Conservation (phyloP, 1,140 invertebrate genomes). For the Phenacoccus solenopsis region DNA sequence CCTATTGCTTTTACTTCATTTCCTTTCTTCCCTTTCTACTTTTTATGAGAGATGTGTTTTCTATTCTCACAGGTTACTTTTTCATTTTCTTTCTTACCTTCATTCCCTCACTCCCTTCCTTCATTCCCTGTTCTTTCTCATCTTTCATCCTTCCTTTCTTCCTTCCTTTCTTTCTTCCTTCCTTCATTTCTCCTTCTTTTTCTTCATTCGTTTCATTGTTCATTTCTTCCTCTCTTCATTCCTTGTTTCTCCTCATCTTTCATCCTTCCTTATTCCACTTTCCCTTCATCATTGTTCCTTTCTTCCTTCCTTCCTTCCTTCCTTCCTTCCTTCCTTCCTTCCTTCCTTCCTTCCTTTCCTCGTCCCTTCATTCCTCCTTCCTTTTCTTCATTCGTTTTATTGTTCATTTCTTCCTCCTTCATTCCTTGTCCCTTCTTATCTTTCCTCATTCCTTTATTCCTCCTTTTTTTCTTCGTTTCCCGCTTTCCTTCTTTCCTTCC, state of each 20-base stretch:
- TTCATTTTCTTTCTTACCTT: no score
- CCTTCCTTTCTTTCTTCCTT: background rate
- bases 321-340: background rate
- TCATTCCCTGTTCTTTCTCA: background rate
- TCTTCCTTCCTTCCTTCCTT: background rate
- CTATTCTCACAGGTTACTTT: no score
- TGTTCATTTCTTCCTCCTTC: background rate
- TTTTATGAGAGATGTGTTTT: no score
- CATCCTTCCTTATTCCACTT: no score
- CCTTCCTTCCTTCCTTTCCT: background rate
- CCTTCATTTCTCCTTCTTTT: background rate
- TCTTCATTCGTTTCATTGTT: background rate
- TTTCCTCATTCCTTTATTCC: no score
- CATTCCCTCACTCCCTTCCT: no score
- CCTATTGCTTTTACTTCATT: no score
- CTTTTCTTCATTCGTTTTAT: background rate
- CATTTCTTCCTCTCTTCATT: background rate
- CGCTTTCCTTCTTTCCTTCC: no score
- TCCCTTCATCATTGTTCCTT: no score
- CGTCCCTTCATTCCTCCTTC: background rate
- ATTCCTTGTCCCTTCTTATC: background rate
- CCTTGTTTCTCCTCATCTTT: background rate
- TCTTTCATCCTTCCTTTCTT: background rate
- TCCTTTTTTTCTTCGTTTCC: no score
- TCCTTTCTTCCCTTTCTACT: no score